Base-by-base conservation (phyloP, 2,797 vertebrate species). In the Dendrocincla fuliginosa region DNA sequence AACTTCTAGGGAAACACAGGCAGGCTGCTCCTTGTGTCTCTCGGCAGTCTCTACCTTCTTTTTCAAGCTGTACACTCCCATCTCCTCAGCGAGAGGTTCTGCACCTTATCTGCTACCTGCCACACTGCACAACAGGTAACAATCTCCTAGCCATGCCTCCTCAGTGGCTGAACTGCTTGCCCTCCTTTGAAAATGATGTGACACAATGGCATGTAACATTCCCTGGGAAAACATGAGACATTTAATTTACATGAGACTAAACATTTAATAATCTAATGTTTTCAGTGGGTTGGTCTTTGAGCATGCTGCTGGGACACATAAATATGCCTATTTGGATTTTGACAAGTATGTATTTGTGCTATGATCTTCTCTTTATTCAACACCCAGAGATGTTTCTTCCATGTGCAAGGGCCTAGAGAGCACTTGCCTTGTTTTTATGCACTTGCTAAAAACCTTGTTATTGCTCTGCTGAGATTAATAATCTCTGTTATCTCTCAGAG, bases 11-110 rank as follows among this genome's bases (percentile, higher is more conserved):
- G 61, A 59, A 35, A 39, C 5, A 14, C 13, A 22, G 30, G 37
- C 32, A 84, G 30, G 13, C 30, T 39, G 32, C 9, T 53, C 13
- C 27, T 19, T 0, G 0, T 2, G 3, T 6, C 65, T 60, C 41
- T 75, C 67, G 23, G 46, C 53, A 49, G 32, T 10, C 30, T 57
- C 16, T 41, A 10, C 1, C 4, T 32, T 64, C 10, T n/a, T 56
- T 24, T 39, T 10, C 28, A 28, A 69, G 16, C 20, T 1, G 0
- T 3, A 10, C 0, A 0, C 23, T 68, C 37, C 25, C 32, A 49
- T 25, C 13, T 64, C 20, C 46, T 42, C 55, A 44, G 20, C 17
- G n/a, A 16, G 32, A 46, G 3, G 2, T 14, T 84, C 55, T 6
- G 6, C 10, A 71, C 11, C 14, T 33, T 8, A 3, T 23, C 27